Conservation (phyloP, 2,797 vertebrate species). For the Bovichtus variegatus region DNA sequence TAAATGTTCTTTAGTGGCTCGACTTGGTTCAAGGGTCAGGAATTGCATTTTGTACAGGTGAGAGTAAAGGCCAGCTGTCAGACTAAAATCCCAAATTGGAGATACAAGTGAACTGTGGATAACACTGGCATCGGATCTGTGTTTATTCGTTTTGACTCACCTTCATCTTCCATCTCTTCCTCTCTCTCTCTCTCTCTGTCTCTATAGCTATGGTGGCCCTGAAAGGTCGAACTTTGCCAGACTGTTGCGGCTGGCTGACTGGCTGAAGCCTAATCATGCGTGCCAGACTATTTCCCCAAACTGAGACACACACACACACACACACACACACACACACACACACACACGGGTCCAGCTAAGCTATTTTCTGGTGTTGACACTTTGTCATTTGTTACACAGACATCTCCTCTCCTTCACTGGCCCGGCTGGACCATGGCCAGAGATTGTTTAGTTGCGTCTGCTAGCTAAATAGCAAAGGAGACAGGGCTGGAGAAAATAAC, state of each 20-base stretch:
- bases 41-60: slow-evolving; percentile 64
- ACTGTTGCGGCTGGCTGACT: slow-evolving; percentile 65
- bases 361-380: slow-evolving; percentile 76
- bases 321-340: slow-evolving; percentile 29
- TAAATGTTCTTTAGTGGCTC: slow-evolving; percentile 28
- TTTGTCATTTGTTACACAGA: slow-evolving; percentile 75
- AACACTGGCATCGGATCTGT: slow-evolving; percentile 22
- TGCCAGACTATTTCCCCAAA: slow-evolving; percentile 75
- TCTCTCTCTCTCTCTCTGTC: neutral
- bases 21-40: slow-evolving; percentile 42
- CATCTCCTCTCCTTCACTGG: slow-evolving; percentile 62
- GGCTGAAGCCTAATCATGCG: slow-evolving; percentile 78
- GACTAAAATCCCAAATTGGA: slow-evolving; percentile 49
- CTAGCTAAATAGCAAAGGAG: slow-evolving; percentile 48
- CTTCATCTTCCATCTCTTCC: slow-evolving; percentile 33
- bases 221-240: slow-evolving; percentile 81
- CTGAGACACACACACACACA: slow-evolving; percentile 50
- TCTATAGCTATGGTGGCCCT: slow-evolving; percentile 58
- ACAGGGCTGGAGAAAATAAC: slow-evolving; percentile 10
- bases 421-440: slow-evolving; percentile 47
- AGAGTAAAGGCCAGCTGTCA: slow-evolving; percentile 61
- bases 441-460: slow-evolving; percentile 54
- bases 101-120: slow-evolving; percentile 45
- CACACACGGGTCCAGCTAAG: slow-evolving; percentile 48
- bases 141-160: slow-evolving; percentile 53